Base-by-base conservation (phyloP, 2,797 vertebrate species). In the Microchirus variegatus region DNA sequence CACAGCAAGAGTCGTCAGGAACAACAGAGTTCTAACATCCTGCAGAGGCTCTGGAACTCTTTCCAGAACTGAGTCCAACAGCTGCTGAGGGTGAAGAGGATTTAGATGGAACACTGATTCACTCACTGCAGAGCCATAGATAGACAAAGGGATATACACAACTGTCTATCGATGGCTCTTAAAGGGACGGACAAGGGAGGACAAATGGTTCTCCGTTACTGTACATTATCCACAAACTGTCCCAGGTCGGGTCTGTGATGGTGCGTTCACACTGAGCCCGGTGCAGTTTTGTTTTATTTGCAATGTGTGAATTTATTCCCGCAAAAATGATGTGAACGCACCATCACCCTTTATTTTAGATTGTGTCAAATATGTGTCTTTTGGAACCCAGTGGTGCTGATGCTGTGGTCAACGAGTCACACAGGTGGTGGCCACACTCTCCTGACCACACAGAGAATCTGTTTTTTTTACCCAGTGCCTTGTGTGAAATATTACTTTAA, bases 1-100 rank as follows among this genome's bases (percentile, higher is more conserved):
- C 92, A 85, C 48, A 15, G 13, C 42, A 46, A 17, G 31, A 63
- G 2, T 2, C 63, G 72, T 43, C 77, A 86, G 81, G 87, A 88
- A 73, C 88, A 90, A 81, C 90, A 65, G 90, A 90, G 83, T 10
- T 16, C 43, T 89, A 89, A 67, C 55, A 0, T 56, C 13, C 17
- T 64, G 3, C 71, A 73, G 62, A 57, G 10, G 47, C 1, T 59
- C 17, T 70, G 45, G 65, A 66, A 9, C 13, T 42, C 69, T 0
- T 10, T 57, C 48, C 71, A 51, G 58, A 50, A 35, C 13, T 57
- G 5, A 22, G 16, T 44, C 59, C 58, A 65, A 48, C 40, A 64
- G 47, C 49, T 40, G 17, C 49, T 61, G 56, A 53, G 72, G 10
- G 75, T 22, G 22, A 22, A 86, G 67, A 80, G 37, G 55, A 59